Conservation (phyloP, 2,113 vertebrate genomes). For the Anser brachyrhynchus region DNA sequence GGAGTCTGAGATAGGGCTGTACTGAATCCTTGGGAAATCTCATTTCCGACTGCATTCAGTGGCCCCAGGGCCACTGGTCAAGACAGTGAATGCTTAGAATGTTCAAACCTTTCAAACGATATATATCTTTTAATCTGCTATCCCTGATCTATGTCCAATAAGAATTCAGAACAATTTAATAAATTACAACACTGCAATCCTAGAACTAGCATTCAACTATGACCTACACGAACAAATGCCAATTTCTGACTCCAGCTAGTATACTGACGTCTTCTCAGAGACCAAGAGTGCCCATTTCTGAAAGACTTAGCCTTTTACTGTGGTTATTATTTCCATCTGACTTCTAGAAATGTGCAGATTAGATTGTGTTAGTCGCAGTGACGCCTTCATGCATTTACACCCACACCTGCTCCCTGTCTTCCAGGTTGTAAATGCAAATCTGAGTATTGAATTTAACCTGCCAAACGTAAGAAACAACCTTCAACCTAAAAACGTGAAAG, state of each 20-base stretch:
- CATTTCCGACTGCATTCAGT: fast-evolving
- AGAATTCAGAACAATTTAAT: not conserved
- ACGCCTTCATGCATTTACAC: not conserved
- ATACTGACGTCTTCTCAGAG: not conserved
- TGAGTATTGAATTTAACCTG: not conserved
- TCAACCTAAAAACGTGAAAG: not conserved
- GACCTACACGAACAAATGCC: not conserved
- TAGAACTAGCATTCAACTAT: not conserved
- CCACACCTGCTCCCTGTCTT: not conserved
- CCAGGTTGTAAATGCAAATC: not conserved
- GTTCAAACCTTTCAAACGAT: not conserved
- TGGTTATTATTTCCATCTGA: not conserved
- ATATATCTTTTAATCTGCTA: not conserved
- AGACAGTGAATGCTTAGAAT: not conserved
- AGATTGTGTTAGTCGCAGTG: not conserved
- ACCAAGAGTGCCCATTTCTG: not conserved
- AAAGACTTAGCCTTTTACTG: not conserved
- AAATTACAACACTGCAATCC: not conserved
- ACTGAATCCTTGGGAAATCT: not conserved
- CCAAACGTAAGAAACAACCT: not conserved
- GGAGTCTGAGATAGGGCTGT: not conserved
- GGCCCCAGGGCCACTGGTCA: not conserved
- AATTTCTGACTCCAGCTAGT: not conserved
- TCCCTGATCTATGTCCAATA: not conserved
- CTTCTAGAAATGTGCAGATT: not conserved